Evolutionary conservation across 2,113 vertebrate species (phyloP).

Genomic region (Brachypodius melanocephalos): DNA sequence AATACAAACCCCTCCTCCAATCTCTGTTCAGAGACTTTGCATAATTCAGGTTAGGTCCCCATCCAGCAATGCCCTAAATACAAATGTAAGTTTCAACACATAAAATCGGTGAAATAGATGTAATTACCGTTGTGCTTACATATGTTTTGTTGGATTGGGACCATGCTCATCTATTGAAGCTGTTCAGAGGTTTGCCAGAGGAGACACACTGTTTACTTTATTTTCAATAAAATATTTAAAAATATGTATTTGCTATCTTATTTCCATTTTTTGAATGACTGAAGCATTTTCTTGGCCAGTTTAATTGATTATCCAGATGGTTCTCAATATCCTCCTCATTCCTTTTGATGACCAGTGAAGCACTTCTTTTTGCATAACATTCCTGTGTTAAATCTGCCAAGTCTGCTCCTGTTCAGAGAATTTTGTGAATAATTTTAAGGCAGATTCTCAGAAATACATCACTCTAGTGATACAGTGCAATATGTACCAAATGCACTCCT

Average conservation of each 20-base stretch:
- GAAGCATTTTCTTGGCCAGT: neutral
- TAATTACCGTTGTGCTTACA: neutral
- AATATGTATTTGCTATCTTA: neutral
- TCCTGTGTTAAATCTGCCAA: neutral
- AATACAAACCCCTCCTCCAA: neutral
- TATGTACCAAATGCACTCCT: neutral
- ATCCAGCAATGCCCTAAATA: neutral
- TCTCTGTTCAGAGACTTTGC: neutral
- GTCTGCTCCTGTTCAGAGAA: neutral
- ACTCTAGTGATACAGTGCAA: neutral
- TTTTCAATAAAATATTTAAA: neutral
- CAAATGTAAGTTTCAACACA: neutral
- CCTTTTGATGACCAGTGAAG: neutral
- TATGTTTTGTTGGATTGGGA: neutral
- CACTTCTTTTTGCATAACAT: neutral
- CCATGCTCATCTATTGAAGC: neutral
- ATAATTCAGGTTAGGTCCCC: neutral
- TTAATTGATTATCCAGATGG: neutral
- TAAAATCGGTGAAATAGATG: neutral
- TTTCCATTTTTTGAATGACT: neutral
- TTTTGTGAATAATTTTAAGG: neutral
- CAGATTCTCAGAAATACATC: neutral
- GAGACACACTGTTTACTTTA: neutral
- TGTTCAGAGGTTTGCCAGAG: neutral
- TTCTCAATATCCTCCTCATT: neutral